Evolutionary conservation across 2,797 vertebrate genomes (phyloP), one percentile per base, ranked within the genome.

Genomic region (Halcyon leucocephala): DNA sequence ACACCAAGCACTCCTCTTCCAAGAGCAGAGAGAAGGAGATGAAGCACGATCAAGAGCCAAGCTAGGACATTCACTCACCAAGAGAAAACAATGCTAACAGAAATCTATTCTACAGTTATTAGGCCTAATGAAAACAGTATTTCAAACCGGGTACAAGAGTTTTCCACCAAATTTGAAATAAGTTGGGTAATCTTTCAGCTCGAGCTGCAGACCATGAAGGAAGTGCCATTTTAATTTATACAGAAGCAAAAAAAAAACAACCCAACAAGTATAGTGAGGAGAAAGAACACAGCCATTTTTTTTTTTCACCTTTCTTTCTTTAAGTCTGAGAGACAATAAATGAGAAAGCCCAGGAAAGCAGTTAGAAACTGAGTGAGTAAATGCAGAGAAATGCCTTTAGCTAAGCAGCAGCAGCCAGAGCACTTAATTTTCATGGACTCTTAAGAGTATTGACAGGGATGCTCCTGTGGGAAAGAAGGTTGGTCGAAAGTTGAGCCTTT

Each of bases 371-470:
- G 54, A 81, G 61, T 0, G 0, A 82, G 39, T 39, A 83, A 96
- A 89, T 14, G 48, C 71, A 87, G 81, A 94, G 37, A 93, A 94
- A 94, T 29, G 91, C 92, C 84, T 87, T 91, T 26, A 91, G 94
- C 94, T 89, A 82, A 85, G 71, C 89, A 94, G 72, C 52, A 86
- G 76, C 82, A 94, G 84, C 76, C 76, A 91, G 52, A 87, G 37
- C 42, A 78, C 61, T 92, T 93, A 49, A 78, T 91, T 96, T 94
- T 83, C 86, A 76, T 10, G 39, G 48, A 84, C 60, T 60, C 42
- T 96, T 61, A 79, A 86, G 73, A 82, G 29, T 91, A 93, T 65
- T 89, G 96, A 93, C 95, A 95, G 54, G 57, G 64, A 79, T 92
- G 74, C 74, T 93, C 79, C 94, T 83, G 57, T 81, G 87, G 65